phyloP scores from a whole-genome alignment of 2,113 vertebrate genomes.

The Ciconia maguari region DNA sequence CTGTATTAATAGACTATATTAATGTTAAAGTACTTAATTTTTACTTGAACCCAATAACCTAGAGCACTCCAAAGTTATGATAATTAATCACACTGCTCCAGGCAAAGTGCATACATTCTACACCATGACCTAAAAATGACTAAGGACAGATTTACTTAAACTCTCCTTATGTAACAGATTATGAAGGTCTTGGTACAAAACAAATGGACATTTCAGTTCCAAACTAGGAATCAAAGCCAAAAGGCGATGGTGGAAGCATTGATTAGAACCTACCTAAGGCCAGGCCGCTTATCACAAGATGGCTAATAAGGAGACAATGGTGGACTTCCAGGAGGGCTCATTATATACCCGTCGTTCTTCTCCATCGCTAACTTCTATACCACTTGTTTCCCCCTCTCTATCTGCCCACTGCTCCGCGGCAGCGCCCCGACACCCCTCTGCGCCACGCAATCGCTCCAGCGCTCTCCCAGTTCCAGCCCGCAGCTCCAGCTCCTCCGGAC shows the following conservation, averaged over 20 bases:
- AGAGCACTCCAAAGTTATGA: neutral
- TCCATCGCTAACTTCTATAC: neutral
- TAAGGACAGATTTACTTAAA: neutral
- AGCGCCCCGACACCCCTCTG: neutral
- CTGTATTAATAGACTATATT: neutral
- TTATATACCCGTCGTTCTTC: accelerated
- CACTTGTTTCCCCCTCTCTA: neutral
- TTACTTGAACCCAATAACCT: neutral
- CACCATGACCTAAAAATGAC: neutral
- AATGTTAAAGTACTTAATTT: neutral
- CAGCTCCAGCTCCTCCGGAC: neutral
- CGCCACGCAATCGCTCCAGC: neutral
- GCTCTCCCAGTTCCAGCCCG: neutral
- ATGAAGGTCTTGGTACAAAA: neutral
- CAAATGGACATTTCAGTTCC: neutral
- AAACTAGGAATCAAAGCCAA: neutral
- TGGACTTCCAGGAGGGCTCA: neutral
- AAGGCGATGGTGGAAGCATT: neutral
- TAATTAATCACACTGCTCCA: neutral
- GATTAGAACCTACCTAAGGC: neutral
- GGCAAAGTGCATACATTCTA: neutral
- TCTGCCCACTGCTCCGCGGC: accelerated
- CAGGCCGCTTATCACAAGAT: accelerated
- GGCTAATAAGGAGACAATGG: neutral
- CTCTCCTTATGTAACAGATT: neutral